Base-by-base conservation (phyloP, 2,113 vertebrate genomes). In the Callipepla squamata region DNA sequence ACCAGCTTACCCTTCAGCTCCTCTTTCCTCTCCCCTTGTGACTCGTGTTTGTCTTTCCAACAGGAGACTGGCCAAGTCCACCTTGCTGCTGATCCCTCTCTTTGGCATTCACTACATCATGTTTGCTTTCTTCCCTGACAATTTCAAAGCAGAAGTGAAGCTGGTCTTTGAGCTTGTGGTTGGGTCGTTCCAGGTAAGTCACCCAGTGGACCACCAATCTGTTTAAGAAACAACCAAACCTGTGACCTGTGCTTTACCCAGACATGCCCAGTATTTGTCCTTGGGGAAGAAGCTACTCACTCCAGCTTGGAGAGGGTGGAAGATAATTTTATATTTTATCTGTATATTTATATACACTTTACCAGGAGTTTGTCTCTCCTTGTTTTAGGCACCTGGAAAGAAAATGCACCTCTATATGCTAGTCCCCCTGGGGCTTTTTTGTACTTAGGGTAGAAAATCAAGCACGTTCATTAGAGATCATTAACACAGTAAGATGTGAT, bases 61-160 rank as follows among this genome's bases (percentile, higher is more conserved):
- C 97, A 99, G 99, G 98, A 98, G 99, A 86, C 97, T 99, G 93
- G 98, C 99, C 30, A 99, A 99, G 95, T 99, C 99, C n/a, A 99
- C 99, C 1, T 98, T 99, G 85, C 98, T 99, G 82, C 96, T 99
- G 96, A 99, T 99, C 89, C 99, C 99, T 25, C 98, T 99, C 48
- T 99, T 99, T 61, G 99, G 99, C 25, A 98, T 99, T 34, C 99
- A 99, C 95, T 99, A 99, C 86, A 98, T 98, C 61, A 97, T 99
- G 93, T 99, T 99, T 66, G 99, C 98, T 77, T 99, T 99, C 97
- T 99, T 99, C 91, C 99, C 99, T 0, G 98, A 99, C 92, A 98
- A 98, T 85, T 98, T 98, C 63, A 98, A 98, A 95, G 97, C 95
- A 11, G 94, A 98, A 77, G 95, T 99, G 25, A 98, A 98, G 62